Base-by-base conservation (phyloP, 2,888 invertebrate species). In the Eristalinus aeneus region DNA sequence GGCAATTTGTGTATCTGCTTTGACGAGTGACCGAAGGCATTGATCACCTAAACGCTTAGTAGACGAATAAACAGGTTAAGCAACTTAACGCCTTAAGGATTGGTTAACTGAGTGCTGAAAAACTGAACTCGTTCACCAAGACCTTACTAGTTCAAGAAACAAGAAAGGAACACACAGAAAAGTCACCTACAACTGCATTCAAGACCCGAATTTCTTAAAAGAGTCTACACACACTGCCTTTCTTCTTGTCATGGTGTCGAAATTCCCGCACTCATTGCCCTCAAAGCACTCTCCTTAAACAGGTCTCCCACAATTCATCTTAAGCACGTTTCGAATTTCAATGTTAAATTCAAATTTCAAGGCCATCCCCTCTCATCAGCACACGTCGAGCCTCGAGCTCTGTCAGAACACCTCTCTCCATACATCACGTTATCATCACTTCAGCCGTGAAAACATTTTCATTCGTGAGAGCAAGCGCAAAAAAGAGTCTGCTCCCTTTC, bases 381-480 rank as follows among this genome's bases (percentile, higher is more conserved):
- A 58, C 11, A 23, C 23, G 12, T 1, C 22, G 22, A n/a, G 56
- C 56, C 46, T 27, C 27, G 2, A 23, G 58, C 58, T 1, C 23
- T n/a, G 27, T 23, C 58, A 58, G 27, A 23, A 58, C 27, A 58
- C 58, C 23, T 27, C 58, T 56, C 22, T n/a, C n/a, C n/a, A n/a
- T n/a, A 39, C n/a, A n/a, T 16, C 16, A 8, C 46, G 5, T 16
- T 16, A n/a, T 16, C 72, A 64, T 60, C 67, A 58, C 68, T 76
- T 73, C 72, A 85, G 63, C 81, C 76, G 76, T 72, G 20, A 76
- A 81, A 73, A 76, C 67, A 65, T 84, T 67, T 80, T 39, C 71
- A 75, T 54, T 31, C 36, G 23, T 34, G 27, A 31, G 16, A 68
- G 39, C 12, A n/a, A n/a, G 1, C 6, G 46, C n/a, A 46, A 16